phyloP scores from a whole-genome alignment of 2,888 invertebrate genomes.

The Azorinus chamasolen region DNA sequence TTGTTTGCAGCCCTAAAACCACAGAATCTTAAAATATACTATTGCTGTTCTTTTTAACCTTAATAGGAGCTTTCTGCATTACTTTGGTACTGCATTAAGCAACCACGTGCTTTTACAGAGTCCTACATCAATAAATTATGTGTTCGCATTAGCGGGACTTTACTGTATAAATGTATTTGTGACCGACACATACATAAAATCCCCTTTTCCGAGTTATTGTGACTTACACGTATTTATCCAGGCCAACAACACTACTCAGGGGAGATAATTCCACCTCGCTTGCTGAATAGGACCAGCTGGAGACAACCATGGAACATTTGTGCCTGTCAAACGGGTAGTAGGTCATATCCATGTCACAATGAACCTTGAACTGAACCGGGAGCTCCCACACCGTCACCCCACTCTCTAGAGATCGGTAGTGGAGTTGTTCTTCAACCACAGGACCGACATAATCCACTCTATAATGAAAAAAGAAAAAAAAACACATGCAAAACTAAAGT shows the following conservation, averaged over 20 bases:
- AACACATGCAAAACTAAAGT: too few species aligned
- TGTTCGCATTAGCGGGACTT: too few species aligned
- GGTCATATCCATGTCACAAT: conserved; percentile 44
- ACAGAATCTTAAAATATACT: too few species aligned
- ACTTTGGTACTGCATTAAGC: too few species aligned
- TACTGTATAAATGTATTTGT: too few species aligned
- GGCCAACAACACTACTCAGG: conserved; percentile 9
- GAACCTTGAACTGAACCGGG: conserved; percentile 24
- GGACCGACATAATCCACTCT: conserved; percentile 12
- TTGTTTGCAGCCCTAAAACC: too few species aligned
- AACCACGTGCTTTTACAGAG: too few species aligned
- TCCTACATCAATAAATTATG: too few species aligned
- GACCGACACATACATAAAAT: too few species aligned
- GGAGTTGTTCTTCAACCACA: conserved; percentile 20
- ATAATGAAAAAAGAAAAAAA: background rate
- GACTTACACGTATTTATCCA: conserved; percentile 47
- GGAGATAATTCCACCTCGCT: conserved; percentile 25
- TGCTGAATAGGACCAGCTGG: conserved; percentile 35
- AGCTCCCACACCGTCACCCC: conserved; percentile 40
- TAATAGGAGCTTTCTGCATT: too few species aligned
- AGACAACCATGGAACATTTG: conserved; percentile 38
- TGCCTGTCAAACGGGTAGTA: conserved; percentile 61
- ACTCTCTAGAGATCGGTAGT: background rate
- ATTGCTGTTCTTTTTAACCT: too few species aligned
- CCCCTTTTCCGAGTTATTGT: too few species aligned